These are phyloP conservation scores for Hepsetus odoe DNA, from an alignment of 2,113 vertebrate species.

Conservation along the genomic window DNA sequence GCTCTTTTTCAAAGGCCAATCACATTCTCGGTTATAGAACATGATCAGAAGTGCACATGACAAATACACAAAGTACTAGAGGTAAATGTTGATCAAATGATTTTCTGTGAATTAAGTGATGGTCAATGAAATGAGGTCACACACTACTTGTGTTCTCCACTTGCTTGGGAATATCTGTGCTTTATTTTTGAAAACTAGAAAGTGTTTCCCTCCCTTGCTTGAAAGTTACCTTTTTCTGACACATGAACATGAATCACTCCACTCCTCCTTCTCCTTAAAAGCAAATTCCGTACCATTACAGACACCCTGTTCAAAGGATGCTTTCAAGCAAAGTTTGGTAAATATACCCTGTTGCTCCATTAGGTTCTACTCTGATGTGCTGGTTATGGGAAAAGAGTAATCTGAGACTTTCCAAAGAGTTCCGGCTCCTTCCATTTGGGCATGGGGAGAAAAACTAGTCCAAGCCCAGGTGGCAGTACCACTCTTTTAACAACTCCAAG, in stretches of 20 bases:
- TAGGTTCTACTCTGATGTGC: conserved; percentile 56
- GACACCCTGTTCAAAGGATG: conserved; percentile 52
- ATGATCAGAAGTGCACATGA: no score
- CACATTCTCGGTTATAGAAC: no score
- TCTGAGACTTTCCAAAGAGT: conserved; percentile 51
- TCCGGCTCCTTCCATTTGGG: conserved; percentile 51
- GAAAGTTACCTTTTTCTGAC: neutral
- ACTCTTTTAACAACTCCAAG: conserved; percentile 46
- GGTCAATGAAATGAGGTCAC: neutral
- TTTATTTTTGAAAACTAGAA: neutral
- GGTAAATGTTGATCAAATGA: no score
- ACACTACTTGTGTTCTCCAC: neutral
- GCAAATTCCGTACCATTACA: conserved; percentile 22
- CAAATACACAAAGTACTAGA: no score
- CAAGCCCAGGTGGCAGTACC: conserved; percentile 31
- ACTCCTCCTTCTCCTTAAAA: conserved; percentile 8
- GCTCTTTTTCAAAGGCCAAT: no score
- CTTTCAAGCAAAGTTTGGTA: conserved; percentile 57
- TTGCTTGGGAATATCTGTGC: neutral
- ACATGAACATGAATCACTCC: conserved; percentile 9
- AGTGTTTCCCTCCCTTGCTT: neutral
- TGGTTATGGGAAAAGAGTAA: conserved; percentile 60
- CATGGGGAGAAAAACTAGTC: conserved; percentile 21
- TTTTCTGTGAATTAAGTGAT: neutral
- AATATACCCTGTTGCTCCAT: conserved; percentile 46